Evolutionary conservation across 1,140 invertebrate species (phyloP).

Genomic region (Tetramorium parvispinum): DNA sequence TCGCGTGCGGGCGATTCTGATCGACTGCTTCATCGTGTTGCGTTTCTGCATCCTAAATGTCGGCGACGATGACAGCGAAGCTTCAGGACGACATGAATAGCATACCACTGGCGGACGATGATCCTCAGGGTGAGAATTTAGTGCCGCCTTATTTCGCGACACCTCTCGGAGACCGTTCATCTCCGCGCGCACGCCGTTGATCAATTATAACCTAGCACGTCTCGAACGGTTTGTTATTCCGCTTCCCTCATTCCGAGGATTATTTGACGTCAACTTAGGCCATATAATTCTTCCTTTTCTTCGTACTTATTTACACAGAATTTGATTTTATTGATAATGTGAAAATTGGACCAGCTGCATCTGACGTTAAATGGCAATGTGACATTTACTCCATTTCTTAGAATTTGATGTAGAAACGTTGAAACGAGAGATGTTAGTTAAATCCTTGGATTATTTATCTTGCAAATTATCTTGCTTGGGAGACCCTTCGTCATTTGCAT

Average conservation of each 20-base stretch:
- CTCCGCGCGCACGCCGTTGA: not conserved
- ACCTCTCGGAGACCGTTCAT: not conserved
- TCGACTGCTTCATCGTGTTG: not conserved
- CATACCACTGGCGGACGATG: constrained; percentile 95
- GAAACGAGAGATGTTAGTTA: not conserved
- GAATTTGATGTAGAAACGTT: not conserved
- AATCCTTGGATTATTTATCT: not conserved
- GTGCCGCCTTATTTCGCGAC: not conserved
- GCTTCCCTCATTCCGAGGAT: not conserved
- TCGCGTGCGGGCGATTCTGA: not conserved
- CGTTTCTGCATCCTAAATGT: constrained; percentile 64
- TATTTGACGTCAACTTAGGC: not conserved
- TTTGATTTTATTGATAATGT: not conserved
- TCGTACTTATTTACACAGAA: not conserved
- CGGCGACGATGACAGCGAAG: constrained; percentile 85
- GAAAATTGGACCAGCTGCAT: not conserved
- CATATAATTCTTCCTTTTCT: not conserved
- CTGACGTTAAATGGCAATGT: not conserved
- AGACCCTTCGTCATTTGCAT: not conserved
- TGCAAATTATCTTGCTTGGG: not conserved
- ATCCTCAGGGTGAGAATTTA: constrained; percentile 91
- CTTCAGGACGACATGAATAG: constrained; percentile 92
- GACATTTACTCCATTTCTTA: not conserved
- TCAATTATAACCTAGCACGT: constrained; percentile 39
- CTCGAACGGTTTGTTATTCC: not conserved